These are phyloP conservation scores for Drosophila asahinai DNA, from an alignment of 1,140 invertebrate species.

Conservation along the genomic window DNA sequence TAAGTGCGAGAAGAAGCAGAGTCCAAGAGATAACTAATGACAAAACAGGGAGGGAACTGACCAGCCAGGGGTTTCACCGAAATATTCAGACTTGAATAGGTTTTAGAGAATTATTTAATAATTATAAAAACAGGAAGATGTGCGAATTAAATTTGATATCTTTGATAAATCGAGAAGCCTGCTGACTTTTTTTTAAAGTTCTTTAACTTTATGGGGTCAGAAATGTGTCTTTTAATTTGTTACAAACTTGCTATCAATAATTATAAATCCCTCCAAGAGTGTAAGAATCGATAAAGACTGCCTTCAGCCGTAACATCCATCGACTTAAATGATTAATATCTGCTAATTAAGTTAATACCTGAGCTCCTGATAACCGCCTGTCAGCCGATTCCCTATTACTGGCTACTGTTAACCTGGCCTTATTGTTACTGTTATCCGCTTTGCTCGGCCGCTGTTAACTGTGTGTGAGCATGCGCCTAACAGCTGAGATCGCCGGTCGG, in stretches of 20 bases:
- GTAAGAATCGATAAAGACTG: background rate
- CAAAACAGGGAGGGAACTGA: background rate
- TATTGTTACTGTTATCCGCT: conserved; percentile 18
- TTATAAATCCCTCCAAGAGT: too few species aligned
- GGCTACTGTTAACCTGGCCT: conserved; percentile 9
- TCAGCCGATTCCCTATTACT: background rate
- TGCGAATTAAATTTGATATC: too few species aligned
- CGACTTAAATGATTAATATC: conserved; percentile 9
- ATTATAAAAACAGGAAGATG: too few species aligned
- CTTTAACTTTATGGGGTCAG: too few species aligned
- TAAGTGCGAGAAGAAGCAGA: conserved; percentile 33
- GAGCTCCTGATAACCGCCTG: background rate
- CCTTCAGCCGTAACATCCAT: background rate
- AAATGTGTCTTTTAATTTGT: background rate
- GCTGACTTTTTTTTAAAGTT: too few species aligned
- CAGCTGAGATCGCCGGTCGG: conserved; percentile 43
- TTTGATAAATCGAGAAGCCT: background rate
- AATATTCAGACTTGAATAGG: background rate
- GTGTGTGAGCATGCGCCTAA: conserved; percentile 45
- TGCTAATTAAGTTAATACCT: conserved; percentile 8
- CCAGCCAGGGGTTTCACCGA: conserved; percentile 15
- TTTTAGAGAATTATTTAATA: background rate
- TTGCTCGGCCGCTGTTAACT: conserved; percentile 4
- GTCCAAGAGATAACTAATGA: conserved; percentile 9
- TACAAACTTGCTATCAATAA: background rate